phyloP scores from a whole-genome alignment of 2,888 invertebrate genomes.

The Lissonota sp. region DNA sequence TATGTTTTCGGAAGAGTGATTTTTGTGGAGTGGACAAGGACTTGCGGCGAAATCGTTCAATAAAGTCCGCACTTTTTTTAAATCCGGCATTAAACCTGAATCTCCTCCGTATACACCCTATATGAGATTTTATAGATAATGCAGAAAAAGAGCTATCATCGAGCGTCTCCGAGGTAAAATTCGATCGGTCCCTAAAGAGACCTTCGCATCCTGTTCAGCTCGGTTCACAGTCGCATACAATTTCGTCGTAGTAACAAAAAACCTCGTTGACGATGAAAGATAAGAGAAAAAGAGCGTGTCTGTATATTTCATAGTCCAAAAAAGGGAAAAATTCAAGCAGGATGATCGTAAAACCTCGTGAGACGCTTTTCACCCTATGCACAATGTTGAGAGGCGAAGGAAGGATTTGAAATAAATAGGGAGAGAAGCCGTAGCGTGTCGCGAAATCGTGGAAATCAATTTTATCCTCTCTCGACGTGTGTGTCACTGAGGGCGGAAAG shows the following conservation, averaged over 20 bases:
- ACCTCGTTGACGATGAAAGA: conserved; percentile 22
- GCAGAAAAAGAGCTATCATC: conserved; percentile 35
- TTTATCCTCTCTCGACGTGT: conserved; percentile 45
- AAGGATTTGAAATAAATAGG: conserved; percentile 4
- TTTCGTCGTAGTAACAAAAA: conserved; percentile 3
- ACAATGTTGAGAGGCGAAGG: conserved; percentile 27
- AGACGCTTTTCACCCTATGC: conserved; percentile 30
- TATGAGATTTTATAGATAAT: conserved; percentile 7
- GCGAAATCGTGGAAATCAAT: conserved; percentile 66
- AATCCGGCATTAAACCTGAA: conserved; percentile 22
- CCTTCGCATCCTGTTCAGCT: conserved; percentile 18
- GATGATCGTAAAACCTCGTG: conserved; percentile 64
- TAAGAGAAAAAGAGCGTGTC: conserved; percentile 47
- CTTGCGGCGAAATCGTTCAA: conserved; percentile 34
- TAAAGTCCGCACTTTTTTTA: conserved; percentile 27
- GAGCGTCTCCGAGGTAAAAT: conserved; percentile 33
- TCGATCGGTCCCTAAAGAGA: conserved; percentile 9
- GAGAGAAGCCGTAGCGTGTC: conserved; percentile 51
- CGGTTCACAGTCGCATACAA: conserved; percentile 5
- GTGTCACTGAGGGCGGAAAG: conserved; percentile 14
- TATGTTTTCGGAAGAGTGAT: background rate
- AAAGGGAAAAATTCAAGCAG: conserved; percentile 18
- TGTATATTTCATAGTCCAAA: background rate
- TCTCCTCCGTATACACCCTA: background rate
- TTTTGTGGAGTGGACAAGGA: conserved; percentile 6